Evolutionary conservation across 2,113 vertebrate genomes (phyloP).

Genomic region (Sialia sialis): DNA sequence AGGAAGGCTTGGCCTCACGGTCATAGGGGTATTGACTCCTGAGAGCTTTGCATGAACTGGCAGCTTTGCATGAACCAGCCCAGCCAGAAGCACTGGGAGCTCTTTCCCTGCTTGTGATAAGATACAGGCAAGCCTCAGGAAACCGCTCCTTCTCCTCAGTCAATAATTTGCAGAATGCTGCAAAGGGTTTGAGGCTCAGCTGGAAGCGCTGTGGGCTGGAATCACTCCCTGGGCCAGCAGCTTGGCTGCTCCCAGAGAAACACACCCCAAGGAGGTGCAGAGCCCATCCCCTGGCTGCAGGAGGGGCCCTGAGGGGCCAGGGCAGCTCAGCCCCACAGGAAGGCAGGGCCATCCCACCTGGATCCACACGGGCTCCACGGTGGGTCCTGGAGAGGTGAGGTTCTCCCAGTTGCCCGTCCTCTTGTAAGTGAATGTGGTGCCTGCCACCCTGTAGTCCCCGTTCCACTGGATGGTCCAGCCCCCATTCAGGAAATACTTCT

Average conservation of each 20-base stretch:
- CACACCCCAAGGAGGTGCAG: not conserved
- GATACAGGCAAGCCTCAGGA: not conserved
- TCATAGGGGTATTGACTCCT: not conserved
- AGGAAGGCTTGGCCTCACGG: not conserved
- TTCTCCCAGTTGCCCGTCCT: slow-evolving; percentile 88
- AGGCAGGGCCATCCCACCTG: slow-evolving; percentile 73
- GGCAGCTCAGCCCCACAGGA: not conserved
- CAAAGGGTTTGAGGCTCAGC: not conserved
- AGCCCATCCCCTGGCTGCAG: not conserved
- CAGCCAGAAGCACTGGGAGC: not conserved
- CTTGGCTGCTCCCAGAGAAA: not conserved
- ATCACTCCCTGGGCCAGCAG: not conserved
- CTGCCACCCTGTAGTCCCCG: slow-evolving; percentile 88
- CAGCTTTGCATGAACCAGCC: not conserved
- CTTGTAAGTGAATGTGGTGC: slow-evolving; percentile 90
- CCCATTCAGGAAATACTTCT: slow-evolving; percentile 91
- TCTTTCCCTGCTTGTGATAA: not conserved
- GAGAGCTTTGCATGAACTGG: not conserved
- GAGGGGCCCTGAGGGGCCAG: rapidly evolving
- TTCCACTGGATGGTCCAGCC: slow-evolving; percentile 97
- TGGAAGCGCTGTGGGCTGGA: not conserved
- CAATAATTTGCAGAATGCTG: not conserved
- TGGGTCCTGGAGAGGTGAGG: slow-evolving; percentile 91
- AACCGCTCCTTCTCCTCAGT: not conserved
- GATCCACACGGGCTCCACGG: slow-evolving; percentile 90